These are phyloP conservation scores for Drosophila arizonae DNA, from an alignment of 1,140 invertebrate species.

Conservation along the genomic window DNA sequence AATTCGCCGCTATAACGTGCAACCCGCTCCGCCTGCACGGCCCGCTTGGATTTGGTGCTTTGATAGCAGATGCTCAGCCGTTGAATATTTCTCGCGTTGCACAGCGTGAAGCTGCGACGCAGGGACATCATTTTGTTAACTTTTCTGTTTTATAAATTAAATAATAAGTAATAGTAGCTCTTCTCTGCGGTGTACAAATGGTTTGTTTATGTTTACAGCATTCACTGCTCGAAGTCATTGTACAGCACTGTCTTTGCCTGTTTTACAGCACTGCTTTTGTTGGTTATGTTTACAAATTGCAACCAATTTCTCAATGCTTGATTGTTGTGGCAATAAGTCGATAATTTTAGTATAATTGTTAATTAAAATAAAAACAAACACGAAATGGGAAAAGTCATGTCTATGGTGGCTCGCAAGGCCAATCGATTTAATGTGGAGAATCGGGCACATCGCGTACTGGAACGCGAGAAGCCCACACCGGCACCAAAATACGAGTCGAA, in stretches of 20 bases:
- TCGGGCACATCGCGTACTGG: slow-evolving; percentile 87
- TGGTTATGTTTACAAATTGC: slow-evolving; percentile 66
- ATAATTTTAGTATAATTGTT: slow-evolving; percentile 6
- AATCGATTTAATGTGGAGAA: slow-evolving; percentile 88
- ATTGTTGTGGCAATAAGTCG: slow-evolving; percentile 10
- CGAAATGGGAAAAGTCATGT: slow-evolving; percentile 85
- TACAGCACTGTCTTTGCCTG: neutral
- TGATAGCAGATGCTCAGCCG: slow-evolving; percentile 18
- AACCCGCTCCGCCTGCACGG: slow-evolving; percentile 37
- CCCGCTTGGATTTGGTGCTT: slow-evolving; percentile 51
- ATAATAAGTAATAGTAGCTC: neutral
- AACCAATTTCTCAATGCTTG: slow-evolving; percentile 16
- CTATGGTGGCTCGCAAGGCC: slow-evolving; percentile 83
- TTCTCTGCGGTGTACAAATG: neutral
- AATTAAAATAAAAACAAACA: slow-evolving; percentile 25
- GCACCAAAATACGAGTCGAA: slow-evolving; percentile 86
- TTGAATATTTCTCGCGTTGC: slow-evolving; percentile 10
- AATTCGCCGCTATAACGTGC: slow-evolving; percentile 63
- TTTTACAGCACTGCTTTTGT: slow-evolving; percentile 48
- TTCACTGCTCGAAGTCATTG: neutral
- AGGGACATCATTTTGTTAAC: slow-evolving; percentile 46
- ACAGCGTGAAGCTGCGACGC: slow-evolving; percentile 41
- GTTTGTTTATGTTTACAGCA: slow-evolving; percentile 59
- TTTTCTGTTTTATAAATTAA: neutral
- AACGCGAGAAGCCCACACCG: slow-evolving; percentile 86